These are phyloP conservation scores for Nymphalis polychloros DNA, from an alignment of 2,888 invertebrate genomes.

Conservation along the genomic window DNA sequence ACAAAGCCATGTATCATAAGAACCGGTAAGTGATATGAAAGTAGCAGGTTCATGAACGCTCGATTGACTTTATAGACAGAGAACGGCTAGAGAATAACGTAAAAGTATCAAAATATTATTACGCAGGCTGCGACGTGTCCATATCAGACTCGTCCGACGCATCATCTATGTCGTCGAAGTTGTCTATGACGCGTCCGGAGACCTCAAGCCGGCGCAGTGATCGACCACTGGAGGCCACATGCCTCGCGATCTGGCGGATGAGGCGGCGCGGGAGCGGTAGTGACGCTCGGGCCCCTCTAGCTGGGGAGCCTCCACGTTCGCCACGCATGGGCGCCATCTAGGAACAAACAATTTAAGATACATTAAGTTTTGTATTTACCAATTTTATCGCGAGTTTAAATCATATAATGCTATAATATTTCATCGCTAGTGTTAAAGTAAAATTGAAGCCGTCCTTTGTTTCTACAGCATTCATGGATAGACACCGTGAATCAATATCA, in stretches of 20 bases:
- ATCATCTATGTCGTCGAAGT: conserved; percentile 76
- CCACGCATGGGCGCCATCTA: conserved; percentile 81
- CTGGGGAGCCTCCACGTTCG: conserved; percentile 75
- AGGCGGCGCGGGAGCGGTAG: conserved; percentile 75
- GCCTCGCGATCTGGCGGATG: conserved; percentile 76
- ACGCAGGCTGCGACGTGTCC: conserved; percentile 71
- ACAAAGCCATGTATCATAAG: not conserved
- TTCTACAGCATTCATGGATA: too few species aligned
- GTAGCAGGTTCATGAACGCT: not conserved
- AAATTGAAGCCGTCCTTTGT: too few species aligned
- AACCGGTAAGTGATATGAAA: not conserved
- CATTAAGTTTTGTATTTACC: not conserved
- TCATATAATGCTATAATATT: too few species aligned
- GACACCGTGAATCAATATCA: too few species aligned
- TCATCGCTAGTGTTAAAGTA: too few species aligned
- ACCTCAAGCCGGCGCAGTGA: conserved; percentile 77
- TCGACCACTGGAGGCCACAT: conserved; percentile 77
- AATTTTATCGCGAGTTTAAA: too few species aligned
- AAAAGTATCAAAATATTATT: conserved; percentile 40
- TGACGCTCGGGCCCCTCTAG: conserved; percentile 75
- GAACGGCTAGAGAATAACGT: not conserved
- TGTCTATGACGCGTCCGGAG: conserved; percentile 77
- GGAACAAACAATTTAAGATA: not conserved
- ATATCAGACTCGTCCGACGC: conserved; percentile 72
- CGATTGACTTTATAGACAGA: not conserved